Conservation (phyloP, 1,140 invertebrate species). For the Acromyrmex heyeri region DNA sequence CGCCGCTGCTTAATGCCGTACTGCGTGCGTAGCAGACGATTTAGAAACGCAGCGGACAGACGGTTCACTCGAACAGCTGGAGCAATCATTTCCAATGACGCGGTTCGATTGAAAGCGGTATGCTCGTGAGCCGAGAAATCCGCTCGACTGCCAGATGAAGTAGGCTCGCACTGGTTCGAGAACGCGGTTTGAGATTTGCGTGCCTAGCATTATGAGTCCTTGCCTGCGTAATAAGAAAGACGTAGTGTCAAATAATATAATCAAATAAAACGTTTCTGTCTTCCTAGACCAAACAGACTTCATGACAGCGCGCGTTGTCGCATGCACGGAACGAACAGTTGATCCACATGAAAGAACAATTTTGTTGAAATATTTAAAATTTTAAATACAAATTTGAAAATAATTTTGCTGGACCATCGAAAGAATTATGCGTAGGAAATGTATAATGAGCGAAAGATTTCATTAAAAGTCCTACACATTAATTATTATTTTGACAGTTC, state of each 20-base stretch:
- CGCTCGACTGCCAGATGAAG: background rate
- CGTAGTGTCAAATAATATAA: background rate
- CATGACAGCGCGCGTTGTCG: background rate
- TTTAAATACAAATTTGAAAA: too few relatives aligned
- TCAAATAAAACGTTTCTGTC: background rate
- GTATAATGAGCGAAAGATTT: too few relatives aligned
- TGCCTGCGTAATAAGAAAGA: conserved; percentile 4
- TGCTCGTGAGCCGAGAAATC: conserved; percentile 54
- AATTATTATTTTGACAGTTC: too few relatives aligned
- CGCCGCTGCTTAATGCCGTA: conserved; percentile 24
- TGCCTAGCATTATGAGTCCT: background rate
- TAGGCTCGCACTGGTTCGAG: background rate
- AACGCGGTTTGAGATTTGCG: background rate
- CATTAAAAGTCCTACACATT: too few relatives aligned
- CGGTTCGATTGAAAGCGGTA: conserved; percentile 78
- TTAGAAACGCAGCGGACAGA: conserved; percentile 65
- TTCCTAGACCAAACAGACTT: background rate
- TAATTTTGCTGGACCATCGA: too few relatives aligned
- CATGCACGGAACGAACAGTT: background rate
- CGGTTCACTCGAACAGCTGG: conserved; percentile 75
- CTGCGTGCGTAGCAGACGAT: conserved; percentile 15
- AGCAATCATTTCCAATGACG: conserved; percentile 81
- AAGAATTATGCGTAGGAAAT: too few relatives aligned
- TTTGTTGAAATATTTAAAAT: too few relatives aligned
- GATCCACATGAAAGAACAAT: background rate